Conservation (phyloP, 2,888 invertebrate species). For the Merodon equestris region DNA sequence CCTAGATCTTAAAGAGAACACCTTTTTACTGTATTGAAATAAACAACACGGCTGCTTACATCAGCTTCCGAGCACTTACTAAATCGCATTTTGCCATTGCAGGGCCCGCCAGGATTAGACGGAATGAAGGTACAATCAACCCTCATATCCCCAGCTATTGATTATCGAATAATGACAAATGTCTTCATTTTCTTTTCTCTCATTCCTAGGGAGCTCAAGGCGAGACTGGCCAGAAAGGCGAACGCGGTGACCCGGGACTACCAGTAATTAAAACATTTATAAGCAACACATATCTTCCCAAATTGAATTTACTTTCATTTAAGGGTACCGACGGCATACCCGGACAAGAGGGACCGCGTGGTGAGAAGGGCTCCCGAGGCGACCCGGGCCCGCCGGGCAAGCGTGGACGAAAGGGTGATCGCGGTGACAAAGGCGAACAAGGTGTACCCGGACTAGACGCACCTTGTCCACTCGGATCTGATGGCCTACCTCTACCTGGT, state of each 20-base stretch:
- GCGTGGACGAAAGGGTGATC: slow-evolving; percentile 94
- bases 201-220: slow-evolving; percentile 91
- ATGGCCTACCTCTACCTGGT: slow-evolving; percentile 96
- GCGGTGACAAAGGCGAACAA: slow-evolving; percentile 96
- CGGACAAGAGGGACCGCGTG: slow-evolving; percentile 94
- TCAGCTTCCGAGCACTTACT: slow-evolving; percentile 54
- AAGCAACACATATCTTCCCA: slow-evolving; percentile 53
- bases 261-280: slow-evolving; percentile 84
- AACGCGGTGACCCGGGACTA: slow-evolving; percentile 94
- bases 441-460: slow-evolving; percentile 98
- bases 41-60: background rate
- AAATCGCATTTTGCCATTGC: slow-evolving; percentile 56
- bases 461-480: slow-evolving; percentile 97
- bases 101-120: slow-evolving; percentile 96
- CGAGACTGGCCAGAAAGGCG: slow-evolving; percentile 94
- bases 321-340: slow-evolving; percentile 96
- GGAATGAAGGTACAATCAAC: slow-evolving; percentile 91
- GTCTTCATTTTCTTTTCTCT: background rate
- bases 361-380: slow-evolving; percentile 93
- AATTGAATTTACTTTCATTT: slow-evolving; percentile 58
- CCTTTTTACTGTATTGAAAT: too few relatives aligned
- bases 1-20: too few relatives aligned
- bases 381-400: slow-evolving; percentile 88
- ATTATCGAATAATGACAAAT: background rate
- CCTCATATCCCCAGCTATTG: slow-evolving; percentile 66